Percentiles rank a stretch among this genome's conserved stretches.
These are phyloP conservation scores for Ophion obscuratus DNA, from an alignment of 2,888 invertebrate genomes.

Conservation along the genomic window DNA sequence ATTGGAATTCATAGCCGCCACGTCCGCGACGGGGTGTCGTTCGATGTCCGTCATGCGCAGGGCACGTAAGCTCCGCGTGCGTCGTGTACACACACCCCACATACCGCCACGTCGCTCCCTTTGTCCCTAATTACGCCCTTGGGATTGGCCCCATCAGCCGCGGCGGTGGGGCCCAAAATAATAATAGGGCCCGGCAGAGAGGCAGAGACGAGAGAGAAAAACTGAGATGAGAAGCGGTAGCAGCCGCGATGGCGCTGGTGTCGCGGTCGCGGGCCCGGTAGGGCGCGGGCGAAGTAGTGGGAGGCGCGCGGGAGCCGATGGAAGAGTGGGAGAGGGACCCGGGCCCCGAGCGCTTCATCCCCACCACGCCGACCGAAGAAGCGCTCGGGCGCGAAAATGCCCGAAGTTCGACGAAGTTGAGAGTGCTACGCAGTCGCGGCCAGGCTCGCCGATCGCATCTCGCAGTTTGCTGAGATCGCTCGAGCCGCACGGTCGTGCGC, in stretches of 20 bases:
- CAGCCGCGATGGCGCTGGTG: slow-evolving; percentile 42
- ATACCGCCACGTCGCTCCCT: slow-evolving; percentile 66
- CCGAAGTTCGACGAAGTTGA: slow-evolving; percentile 53
- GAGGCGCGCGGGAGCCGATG: neutral
- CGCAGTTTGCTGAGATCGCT: slow-evolving; percentile 60
- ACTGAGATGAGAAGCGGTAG: slow-evolving; percentile 56
- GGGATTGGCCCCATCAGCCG: slow-evolving; percentile 71
- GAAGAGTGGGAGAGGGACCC: slow-evolving; percentile 14
- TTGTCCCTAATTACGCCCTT: slow-evolving; percentile 76
- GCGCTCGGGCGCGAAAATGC: slow-evolving; percentile 35
- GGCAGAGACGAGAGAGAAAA: slow-evolving; percentile 50
- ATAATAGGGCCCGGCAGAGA: slow-evolving; percentile 74
- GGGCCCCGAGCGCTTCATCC: slow-evolving; percentile 23
- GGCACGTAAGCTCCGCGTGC: neutral
- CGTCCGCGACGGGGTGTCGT: slow-evolving; percentile 17
- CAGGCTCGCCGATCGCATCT: slow-evolving; percentile 24
- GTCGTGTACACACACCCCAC: slow-evolving; percentile 6
- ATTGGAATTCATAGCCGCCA: neutral
- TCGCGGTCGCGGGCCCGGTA: slow-evolving; percentile 30
- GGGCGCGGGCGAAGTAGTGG: slow-evolving; percentile 10
- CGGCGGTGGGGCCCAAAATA: slow-evolving; percentile 75
- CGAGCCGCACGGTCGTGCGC: slow-evolving; percentile 62
- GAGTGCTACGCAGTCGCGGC: slow-evolving; percentile 33
- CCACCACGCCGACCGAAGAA: slow-evolving; percentile 6
- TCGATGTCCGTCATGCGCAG: slow-evolving; percentile 1